Conservation (phyloP, 2,797 vertebrate species). For the Gymnothorax javanicus region DNA sequence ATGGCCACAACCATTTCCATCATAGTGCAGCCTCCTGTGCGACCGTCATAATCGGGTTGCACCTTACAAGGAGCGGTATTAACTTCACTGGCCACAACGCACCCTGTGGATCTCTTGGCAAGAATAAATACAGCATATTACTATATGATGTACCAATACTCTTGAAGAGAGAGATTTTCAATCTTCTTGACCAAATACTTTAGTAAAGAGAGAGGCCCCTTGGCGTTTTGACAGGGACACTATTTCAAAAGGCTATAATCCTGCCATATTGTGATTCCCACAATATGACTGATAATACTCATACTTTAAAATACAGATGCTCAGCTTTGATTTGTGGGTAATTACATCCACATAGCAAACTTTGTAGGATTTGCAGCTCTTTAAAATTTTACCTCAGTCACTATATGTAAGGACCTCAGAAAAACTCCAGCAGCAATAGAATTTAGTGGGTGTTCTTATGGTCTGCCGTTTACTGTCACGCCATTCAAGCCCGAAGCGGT, state of each 20-base stretch:
- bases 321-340: too few relatives aligned
- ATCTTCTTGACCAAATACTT: neutral
- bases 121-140: neutral
- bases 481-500: neutral
- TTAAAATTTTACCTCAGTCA: too few relatives aligned
- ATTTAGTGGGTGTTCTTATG: too few relatives aligned
- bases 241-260: too few relatives aligned
- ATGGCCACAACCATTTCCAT: neutral
- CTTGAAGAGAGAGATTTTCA: neutral
- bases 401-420: too few relatives aligned
- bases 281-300: too few relatives aligned
- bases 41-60: neutral
- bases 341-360: too few relatives aligned
- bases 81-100: neutral
- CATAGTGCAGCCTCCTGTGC: neutral
- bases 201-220: neutral
- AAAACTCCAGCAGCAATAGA: neutral
- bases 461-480: neutral
- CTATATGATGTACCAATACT: neutral
- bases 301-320: too few relatives aligned
- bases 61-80: neutral
- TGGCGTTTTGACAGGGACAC: too few relatives aligned
- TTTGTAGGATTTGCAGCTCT: too few relatives aligned
- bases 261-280: too few relatives aligned
- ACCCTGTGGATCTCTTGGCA: neutral